These are phyloP conservation scores for Trachelus stipa DNA, from an alignment of 2,888 invertebrate genomes.

Conservation along the genomic window DNA sequence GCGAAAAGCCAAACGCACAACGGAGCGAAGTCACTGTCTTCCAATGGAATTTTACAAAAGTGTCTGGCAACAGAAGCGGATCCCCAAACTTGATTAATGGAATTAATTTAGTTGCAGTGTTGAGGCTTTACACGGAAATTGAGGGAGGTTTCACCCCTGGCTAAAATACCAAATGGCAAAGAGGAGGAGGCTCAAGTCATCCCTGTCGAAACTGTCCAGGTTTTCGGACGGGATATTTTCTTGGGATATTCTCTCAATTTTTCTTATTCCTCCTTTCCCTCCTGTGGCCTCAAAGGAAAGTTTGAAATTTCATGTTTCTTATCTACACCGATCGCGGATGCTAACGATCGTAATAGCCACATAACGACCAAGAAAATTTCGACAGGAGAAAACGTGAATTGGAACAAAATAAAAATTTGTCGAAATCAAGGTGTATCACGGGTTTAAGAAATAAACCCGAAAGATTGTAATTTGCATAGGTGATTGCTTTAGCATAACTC, in stretches of 20 bases:
- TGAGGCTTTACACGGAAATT: not conserved
- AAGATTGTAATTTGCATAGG: not conserved
- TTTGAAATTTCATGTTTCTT: not conserved
- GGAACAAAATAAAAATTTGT: not conserved
- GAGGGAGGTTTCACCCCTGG: not conserved
- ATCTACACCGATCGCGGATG: not conserved
- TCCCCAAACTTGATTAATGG: not conserved
- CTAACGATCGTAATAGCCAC: not conserved
- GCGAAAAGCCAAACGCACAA: not conserved
- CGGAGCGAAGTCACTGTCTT: not conserved
- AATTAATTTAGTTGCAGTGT: not conserved
- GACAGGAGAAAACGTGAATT: not conserved
- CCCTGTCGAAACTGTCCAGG: not conserved
- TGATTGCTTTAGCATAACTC: not conserved
- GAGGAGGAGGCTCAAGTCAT: not conserved
- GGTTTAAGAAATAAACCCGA: not conserved
- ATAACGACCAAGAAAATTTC: not conserved
- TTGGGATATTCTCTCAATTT: not conserved
- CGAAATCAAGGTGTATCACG: not conserved
- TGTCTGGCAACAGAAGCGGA: not conserved
- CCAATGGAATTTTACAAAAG: not conserved
- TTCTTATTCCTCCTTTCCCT: not conserved
- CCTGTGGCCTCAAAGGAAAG: not conserved
- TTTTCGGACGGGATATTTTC: not conserved
- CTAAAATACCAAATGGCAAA: not conserved